Evolutionary conservation across 2,113 vertebrate species (phyloP), one percentile per base, ranked within the genome.

Genomic region (Aleadryas rufinucha): DNA sequence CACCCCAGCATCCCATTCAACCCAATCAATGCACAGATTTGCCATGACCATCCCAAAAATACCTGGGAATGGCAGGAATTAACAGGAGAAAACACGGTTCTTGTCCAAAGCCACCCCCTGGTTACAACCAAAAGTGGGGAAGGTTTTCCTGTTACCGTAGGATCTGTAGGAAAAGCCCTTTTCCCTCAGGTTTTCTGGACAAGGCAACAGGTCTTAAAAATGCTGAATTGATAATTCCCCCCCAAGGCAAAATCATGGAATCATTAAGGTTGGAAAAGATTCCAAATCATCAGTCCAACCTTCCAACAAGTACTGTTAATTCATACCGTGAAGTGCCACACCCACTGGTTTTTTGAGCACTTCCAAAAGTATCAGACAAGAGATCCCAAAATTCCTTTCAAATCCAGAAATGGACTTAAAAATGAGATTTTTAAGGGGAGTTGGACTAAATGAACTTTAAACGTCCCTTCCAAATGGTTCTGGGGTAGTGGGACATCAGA

Each of bases 261-360:
- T n/a, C 5, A 0, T 39, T 49, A 12, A 57, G 18, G 18, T 0
- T 27, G n/a, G 23, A 57, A 47, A 57, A 37, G 22, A 39, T 47
- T 57, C 64, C 52, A 22, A 39, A 14, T 17, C 63, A 68, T 19
- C 52, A 47, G 21, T 22, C 63, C 52, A 39, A 10, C 22, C n/a
- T 21, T 31, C 10, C n/a, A 26, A 31, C 27, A 8, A 16, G 13
- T 7, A 4, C 11, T 2, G 1, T 11, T 27, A 9, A n/a, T 49
- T n/a, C 28, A 3, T 11, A 9, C 4, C 18, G 3, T 10, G 1
- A 33, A 39, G n/a, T 28, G 35, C 53, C 42, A 41, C 35, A 17
- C 14, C 53, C 64, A 11, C 13, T 20, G 28, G 1, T 7, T 68
- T 37, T 47, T 22, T 18, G 14, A n/a, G 30, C n/a, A 14, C 28